A percentile compares a stretch with the other conserved stretches of the same genome.
These are phyloP conservation scores for Ephialtes manifestator DNA, from an alignment of 2,888 invertebrate genomes.

Conservation along the genomic window DNA sequence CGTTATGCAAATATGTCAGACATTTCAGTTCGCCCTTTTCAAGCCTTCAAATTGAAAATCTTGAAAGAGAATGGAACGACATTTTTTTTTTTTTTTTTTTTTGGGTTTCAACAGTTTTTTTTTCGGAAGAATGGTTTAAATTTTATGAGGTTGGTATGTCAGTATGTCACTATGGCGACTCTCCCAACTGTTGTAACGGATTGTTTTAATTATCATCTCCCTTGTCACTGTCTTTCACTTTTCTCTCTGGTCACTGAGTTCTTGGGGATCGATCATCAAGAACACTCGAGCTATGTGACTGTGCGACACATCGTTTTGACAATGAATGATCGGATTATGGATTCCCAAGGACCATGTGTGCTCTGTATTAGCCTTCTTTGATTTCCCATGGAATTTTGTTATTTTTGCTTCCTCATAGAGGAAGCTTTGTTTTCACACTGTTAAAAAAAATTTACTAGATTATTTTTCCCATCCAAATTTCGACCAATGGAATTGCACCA, in stretches of 20 bases:
- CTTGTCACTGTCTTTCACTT: conserved; percentile 28
- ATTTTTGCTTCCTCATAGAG: no score
- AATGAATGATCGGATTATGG: conserved; percentile 79
- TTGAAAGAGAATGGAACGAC: conserved; percentile 10
- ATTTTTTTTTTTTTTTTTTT: not conserved
- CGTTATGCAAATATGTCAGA: conserved; percentile 79
- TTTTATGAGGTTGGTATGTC: conserved; percentile 63
- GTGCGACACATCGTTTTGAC: conserved; percentile 82
- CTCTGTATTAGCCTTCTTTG: not conserved
- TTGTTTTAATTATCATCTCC: conserved; percentile 55
- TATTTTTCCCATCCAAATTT: no score
- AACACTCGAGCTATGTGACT: conserved; percentile 70
- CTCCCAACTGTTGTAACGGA: conserved; percentile 43
- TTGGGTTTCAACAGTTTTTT: conserved; percentile 37
- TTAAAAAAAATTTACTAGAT: no score
- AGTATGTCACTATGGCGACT: not conserved
- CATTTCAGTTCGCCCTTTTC: conserved; percentile 71
- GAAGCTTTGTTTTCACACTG: no score
- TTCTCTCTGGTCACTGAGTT: conserved; percentile 46
- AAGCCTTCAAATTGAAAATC: conserved; percentile 67
- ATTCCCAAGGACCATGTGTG: conserved; percentile 22
- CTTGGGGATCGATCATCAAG: conserved; percentile 64
- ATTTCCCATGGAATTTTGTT: not conserved
- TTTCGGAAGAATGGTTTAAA: conserved; percentile 74
- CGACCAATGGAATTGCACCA: no score